These are phyloP conservation scores for Drosophila nigritarsus DNA, from an alignment of 2,888 invertebrate genomes.

Conservation along the genomic window DNA sequence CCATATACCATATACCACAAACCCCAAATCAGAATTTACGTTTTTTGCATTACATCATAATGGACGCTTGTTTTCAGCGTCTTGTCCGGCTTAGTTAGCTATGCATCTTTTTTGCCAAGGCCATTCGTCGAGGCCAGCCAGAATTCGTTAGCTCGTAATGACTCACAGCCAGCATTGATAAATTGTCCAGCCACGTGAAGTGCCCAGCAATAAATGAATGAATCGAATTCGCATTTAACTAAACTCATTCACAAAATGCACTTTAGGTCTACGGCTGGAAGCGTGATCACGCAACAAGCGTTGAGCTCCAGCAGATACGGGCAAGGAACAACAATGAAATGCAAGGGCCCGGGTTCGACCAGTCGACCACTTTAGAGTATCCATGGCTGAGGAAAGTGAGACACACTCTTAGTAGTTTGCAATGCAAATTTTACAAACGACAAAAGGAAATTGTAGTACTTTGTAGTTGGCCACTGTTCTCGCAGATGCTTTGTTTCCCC, in stretches of 20 bases:
- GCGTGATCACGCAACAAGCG: constrained; percentile 12
- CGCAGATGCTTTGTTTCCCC: constrained; percentile 32
- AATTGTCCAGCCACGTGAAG: constrained; percentile 1
- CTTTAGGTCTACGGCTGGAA: background rate
- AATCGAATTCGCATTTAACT: background rate
- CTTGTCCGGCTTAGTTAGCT: constrained; percentile 16
- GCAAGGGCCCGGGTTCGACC: background rate
- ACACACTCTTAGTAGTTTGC: constrained; percentile 53
- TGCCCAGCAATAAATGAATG: constrained; percentile 6
- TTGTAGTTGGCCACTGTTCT: constrained; percentile 19
- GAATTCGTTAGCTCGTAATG: constrained; percentile 8
- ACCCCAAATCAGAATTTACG: constrained; percentile 14
- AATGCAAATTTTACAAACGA: constrained; percentile 68
- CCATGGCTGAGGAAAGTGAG: constrained; percentile 10
- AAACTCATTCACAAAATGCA: constrained; percentile 19
- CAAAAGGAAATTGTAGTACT: constrained; percentile 57
- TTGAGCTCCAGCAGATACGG: background rate
- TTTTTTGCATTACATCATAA: constrained; percentile 13
- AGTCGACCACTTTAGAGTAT: background rate
- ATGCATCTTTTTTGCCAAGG: constrained; percentile 37
- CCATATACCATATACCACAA: background rate
- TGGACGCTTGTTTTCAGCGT: constrained; percentile 1
- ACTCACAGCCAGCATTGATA: constrained; percentile 25
- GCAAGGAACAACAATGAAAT: background rate
- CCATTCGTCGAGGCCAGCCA: constrained; percentile 26